Percentiles rank a stretch among this genome's conserved stretches.
phyloP scores from a whole-genome alignment of 2,888 invertebrate genomes.

The Caenorhabditis wallacei region DNA sequence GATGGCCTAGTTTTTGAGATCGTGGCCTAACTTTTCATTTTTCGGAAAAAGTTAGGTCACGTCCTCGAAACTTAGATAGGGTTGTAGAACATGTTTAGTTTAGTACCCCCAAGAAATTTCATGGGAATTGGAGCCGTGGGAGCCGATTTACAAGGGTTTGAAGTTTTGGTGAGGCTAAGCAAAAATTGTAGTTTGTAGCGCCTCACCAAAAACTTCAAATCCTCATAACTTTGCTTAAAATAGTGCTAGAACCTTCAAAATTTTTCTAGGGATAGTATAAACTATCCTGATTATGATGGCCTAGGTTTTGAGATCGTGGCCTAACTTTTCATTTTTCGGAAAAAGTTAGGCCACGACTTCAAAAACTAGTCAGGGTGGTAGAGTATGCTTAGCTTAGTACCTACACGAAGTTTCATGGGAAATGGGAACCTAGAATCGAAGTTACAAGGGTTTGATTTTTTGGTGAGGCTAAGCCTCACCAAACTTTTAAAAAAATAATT shows the following conservation, averaged over 20 bases:
- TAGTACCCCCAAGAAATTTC: not conserved
- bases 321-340: not conserved
- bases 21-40: not conserved
- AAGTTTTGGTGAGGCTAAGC: too few relatives aligned
- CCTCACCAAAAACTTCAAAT: not conserved
- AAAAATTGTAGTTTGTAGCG: too few relatives aligned
- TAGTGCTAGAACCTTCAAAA: not conserved
- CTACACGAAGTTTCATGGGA: not conserved
- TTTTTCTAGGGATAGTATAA: not conserved
- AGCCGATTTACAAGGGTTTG: slow-evolving; percentile 2
- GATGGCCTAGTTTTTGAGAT: not conserved
- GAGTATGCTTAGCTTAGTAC: not conserved
- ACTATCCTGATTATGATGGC: not conserved
- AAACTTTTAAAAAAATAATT: too few relatives aligned
- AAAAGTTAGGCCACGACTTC: not conserved
- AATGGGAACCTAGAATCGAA: not conserved
- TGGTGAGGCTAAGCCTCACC: too few relatives aligned
- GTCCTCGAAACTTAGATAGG: not conserved
- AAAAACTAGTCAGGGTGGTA: not conserved
- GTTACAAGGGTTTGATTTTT: not conserved
- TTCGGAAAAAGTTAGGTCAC: not conserved
- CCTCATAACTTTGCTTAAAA: not conserved
- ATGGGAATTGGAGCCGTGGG: not conserved
- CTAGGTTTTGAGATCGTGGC: not conserved
- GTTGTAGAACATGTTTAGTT: not conserved